Evolutionary conservation across 2,888 invertebrate genomes (phyloP).

Genomic region (Lissocephala sabroskyi): DNA sequence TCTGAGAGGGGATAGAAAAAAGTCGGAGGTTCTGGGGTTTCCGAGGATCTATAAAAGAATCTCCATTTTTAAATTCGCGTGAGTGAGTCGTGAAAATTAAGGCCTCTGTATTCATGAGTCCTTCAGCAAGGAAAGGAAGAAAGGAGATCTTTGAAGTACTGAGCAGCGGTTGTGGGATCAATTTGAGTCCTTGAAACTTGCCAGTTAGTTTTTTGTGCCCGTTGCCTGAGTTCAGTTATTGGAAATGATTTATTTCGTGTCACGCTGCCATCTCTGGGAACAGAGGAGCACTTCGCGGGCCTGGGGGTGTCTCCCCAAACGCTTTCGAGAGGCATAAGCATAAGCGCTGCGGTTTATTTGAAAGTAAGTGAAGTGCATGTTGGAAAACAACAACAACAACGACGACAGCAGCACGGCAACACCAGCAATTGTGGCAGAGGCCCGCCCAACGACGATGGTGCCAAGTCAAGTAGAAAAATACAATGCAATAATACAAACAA

Average conservation of each 20-base stretch:
- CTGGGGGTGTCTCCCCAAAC: neutral
- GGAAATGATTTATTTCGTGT: neutral
- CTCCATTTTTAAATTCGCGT: too few relatives aligned
- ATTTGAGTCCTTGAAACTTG: too few relatives aligned
- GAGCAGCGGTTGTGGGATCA: too few relatives aligned
- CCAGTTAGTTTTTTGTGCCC: too few relatives aligned
- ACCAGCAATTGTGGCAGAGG: constrained; percentile 26
- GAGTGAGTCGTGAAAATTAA: too few relatives aligned
- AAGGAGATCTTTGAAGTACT: too few relatives aligned
- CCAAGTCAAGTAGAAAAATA: constrained; percentile 65
- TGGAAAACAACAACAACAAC: constrained; percentile 22
- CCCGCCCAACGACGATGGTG: constrained; percentile 35
- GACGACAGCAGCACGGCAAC: constrained; percentile 23
- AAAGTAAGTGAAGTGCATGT: constrained; percentile 51
- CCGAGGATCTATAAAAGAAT: too few relatives aligned
- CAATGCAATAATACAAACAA: constrained; percentile 52
- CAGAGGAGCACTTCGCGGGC: neutral
- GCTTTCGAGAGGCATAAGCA: constrained; percentile 21
- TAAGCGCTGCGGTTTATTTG: constrained; percentile 56
- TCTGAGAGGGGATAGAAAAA: too few relatives aligned
- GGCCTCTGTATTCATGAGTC: too few relatives aligned
- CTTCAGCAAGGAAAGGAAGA: too few relatives aligned
- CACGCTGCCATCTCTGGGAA: constrained; percentile 14
- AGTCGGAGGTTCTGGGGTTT: too few relatives aligned
- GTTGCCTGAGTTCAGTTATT: too few relatives aligned